Evolutionary conservation across 2,888 invertebrate species (phyloP).

Genomic region (Hydriomena furcata): DNA sequence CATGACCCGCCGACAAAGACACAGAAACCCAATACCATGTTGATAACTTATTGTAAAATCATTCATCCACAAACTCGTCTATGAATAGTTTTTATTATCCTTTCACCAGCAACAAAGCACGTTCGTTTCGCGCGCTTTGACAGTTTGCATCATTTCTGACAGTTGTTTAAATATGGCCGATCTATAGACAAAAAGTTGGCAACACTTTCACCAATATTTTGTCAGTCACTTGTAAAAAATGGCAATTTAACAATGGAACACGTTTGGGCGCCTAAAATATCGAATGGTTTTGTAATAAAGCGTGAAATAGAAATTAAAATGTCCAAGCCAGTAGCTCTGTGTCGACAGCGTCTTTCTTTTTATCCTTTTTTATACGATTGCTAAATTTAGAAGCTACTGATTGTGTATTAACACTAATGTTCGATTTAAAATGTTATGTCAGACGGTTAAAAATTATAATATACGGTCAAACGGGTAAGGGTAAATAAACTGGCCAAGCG

Average conservation of each 20-base stretch:
- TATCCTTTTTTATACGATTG: conserved; percentile 11
- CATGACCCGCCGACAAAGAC: conserved; percentile 48
- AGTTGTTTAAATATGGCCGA: conserved; percentile 51
- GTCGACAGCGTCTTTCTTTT: conserved; percentile 16
- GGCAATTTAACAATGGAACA: conserved; percentile 52
- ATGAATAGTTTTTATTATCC: conserved; percentile 35
- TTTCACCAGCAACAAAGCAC: conserved; percentile 43
- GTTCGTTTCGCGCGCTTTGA: conserved; percentile 41
- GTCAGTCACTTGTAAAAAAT: conserved; percentile 52
- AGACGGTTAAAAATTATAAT: too few species aligned
- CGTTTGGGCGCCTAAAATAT: conserved; percentile 59
- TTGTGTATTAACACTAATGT: too few species aligned
- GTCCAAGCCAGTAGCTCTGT: conserved; percentile 26
- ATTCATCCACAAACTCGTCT: conserved; percentile 34
- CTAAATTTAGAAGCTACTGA: conserved; percentile 25
- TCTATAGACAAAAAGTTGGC: conserved; percentile 44
- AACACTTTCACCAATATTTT: conserved; percentile 65
- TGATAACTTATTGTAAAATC: conserved; percentile 40
- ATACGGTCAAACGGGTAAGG: too few species aligned
- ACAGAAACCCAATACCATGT: conserved; percentile 44
- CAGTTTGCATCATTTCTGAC: conserved; percentile 50
- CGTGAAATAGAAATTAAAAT: conserved; percentile 62
- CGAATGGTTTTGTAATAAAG: conserved; percentile 55
- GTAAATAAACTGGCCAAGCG: too few species aligned
- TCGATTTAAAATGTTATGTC: too few species aligned